These are phyloP conservation scores for Eira barbara DNA, from an alignment of 2,113 vertebrate species.

Conservation along the genomic window DNA sequence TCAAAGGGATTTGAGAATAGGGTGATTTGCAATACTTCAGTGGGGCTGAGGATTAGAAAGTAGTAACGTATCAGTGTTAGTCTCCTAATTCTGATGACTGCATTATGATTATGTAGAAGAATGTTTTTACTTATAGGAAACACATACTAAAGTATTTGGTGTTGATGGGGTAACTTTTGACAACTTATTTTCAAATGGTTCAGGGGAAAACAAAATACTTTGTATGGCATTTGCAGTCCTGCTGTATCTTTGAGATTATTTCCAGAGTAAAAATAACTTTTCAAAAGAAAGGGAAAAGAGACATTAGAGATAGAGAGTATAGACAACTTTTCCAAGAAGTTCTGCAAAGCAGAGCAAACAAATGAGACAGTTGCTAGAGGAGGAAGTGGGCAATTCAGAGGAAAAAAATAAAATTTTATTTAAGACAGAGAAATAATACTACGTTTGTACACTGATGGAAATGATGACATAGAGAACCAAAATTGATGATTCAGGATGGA, in stretches of 20 bases:
- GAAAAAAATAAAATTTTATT: background rate
- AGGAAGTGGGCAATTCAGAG: background rate
- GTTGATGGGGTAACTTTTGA: background rate
- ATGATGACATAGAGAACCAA: background rate
- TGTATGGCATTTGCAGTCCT: background rate
- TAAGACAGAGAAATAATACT: background rate
- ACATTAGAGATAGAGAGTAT: background rate
- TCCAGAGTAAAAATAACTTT: background rate
- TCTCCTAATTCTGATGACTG: background rate
- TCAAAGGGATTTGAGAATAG: background rate
- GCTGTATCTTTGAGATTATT: background rate
- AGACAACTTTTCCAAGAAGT: background rate
- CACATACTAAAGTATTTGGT: background rate
- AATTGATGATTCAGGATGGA: background rate
- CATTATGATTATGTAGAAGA: background rate
- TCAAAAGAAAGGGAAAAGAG: background rate
- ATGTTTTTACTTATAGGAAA: background rate
- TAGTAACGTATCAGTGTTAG: background rate
- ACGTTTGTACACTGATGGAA: background rate
- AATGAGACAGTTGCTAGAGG: background rate
- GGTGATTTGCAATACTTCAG: background rate
- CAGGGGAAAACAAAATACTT: background rate
- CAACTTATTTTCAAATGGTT: slow-evolving; percentile 22
- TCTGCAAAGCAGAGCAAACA: background rate
- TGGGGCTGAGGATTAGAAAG: background rate